Percentiles rank a stretch among this genome's conserved stretches.
Evolutionary conservation across 2,113 vertebrate species (phyloP).

Genomic region (Damaliscus lunatus): DNA sequence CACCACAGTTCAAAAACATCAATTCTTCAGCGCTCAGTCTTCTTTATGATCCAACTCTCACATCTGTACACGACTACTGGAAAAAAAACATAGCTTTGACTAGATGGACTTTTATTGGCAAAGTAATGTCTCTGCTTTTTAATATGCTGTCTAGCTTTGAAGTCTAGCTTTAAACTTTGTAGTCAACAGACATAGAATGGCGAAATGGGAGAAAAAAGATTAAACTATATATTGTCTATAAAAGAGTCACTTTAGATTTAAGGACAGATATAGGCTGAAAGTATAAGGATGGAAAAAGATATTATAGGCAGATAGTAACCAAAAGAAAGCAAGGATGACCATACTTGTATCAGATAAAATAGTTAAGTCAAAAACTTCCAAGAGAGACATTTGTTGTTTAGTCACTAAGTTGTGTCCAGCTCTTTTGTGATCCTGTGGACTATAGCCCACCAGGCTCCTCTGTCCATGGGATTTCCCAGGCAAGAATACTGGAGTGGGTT

Average conservation of each 20-base stretch:
- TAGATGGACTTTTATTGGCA: neutral
- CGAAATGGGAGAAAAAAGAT: neutral
- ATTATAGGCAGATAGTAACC: neutral
- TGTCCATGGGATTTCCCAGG: neutral
- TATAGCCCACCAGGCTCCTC: neutral
- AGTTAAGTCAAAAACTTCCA: neutral
- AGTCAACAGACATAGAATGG: neutral
- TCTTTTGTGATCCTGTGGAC: neutral
- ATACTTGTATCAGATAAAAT: neutral
- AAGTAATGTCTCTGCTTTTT: neutral
- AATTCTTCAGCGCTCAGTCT: neutral
- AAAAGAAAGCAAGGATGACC: neutral
- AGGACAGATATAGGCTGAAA: neutral
- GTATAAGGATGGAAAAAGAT: neutral
- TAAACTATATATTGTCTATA: neutral
- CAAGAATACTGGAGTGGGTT: neutral
- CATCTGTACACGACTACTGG: neutral
- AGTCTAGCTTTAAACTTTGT: neutral
- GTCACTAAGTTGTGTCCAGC: neutral
- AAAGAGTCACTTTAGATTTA: neutral
- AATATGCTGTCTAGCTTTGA: neutral
- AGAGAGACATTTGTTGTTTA: neutral
- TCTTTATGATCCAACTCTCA: neutral
- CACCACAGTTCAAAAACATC: neutral
- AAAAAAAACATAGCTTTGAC: neutral